Conservation (phyloP, 1,140 invertebrate species). For the Atopsyche davidsoni region DNA sequence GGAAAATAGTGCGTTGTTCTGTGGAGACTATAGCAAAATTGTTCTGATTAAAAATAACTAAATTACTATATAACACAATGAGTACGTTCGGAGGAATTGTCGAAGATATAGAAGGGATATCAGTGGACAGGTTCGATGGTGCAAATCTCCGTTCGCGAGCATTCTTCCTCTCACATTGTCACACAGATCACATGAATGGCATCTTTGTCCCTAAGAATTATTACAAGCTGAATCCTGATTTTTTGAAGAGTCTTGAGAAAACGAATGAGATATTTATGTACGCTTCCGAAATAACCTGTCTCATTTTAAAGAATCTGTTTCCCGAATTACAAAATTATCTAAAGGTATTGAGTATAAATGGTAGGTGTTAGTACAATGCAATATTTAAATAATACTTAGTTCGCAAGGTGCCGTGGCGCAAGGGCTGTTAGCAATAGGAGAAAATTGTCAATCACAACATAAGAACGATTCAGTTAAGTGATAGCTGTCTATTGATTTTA, state of each 20-base stretch:
- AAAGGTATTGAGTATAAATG: constrained; percentile 14
- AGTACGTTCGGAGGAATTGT: constrained; percentile 57
- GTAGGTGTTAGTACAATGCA: constrained; percentile 15
- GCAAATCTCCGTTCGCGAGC: constrained; percentile 45
- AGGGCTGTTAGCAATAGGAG: too few relatives aligned
- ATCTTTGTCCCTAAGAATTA: too few relatives aligned
- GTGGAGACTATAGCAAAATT: too few relatives aligned
- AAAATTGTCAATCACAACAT: too few relatives aligned
- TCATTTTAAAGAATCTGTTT: constrained; percentile 37
- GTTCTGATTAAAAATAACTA: too few relatives aligned
- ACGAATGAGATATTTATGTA: constrained; percentile 39
- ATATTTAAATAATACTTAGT: not conserved
- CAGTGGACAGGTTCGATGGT: constrained; percentile 55
- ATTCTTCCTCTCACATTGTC: constrained; percentile 65
- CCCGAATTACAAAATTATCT: constrained; percentile 15
- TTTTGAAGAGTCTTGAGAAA: constrained; percentile 1
- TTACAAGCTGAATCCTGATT: constrained; percentile 35
- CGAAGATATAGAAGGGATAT: constrained; percentile 56
- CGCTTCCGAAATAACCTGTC: constrained; percentile 40
- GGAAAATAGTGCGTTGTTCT: too few relatives aligned
- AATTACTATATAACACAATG: too few relatives aligned
- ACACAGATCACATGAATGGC: constrained; percentile 63
- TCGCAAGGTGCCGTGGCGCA: too few relatives aligned
- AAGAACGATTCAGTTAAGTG: too few relatives aligned
- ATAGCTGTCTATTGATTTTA: too few relatives aligned